A percentile compares a stretch with the other conserved stretches of the same genome.
phyloP scores from a whole-genome alignment of 2,797 vertebrate species.

The Thunnus albacares region DNA sequence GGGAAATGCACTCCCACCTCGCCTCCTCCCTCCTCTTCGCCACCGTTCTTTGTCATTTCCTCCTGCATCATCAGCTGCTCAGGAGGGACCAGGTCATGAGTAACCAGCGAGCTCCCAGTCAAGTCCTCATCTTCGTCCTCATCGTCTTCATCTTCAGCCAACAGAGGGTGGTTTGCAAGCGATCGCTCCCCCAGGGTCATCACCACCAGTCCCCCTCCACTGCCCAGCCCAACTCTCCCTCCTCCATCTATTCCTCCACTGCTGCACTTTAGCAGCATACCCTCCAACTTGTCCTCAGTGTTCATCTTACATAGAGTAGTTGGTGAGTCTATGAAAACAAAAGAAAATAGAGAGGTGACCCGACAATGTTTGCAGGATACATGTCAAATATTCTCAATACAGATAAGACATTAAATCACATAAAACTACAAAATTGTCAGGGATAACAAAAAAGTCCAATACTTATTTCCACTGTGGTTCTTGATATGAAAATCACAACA shows the following conservation, averaged over 20 bases:
- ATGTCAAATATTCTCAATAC: too few species aligned
- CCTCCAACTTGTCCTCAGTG: slow-evolving; percentile 97
- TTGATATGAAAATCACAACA: background rate
- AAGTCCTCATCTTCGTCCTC: slow-evolving; percentile 90
- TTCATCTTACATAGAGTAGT: slow-evolving; percentile 91
- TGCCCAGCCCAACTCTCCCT: slow-evolving; percentile 77
- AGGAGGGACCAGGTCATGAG: slow-evolving; percentile 95
- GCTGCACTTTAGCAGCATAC: slow-evolving; percentile 97
- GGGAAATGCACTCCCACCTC: slow-evolving; percentile 91
- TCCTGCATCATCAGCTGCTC: slow-evolving; percentile 99
- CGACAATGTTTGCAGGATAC: background rate
- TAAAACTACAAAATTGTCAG: background rate
- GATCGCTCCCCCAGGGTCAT: slow-evolving; percentile 93
- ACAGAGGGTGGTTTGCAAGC: slow-evolving; percentile 92
- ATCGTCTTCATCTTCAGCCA: slow-evolving; percentile 91
- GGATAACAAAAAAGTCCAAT: background rate
- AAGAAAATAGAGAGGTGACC: background rate
- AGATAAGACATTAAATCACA: background rate
- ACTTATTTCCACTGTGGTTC: background rate
- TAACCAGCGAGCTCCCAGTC: slow-evolving; percentile 90
- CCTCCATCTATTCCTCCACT: slow-evolving; percentile 86
- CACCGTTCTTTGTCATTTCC: slow-evolving; percentile 93
- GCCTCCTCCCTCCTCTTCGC: slow-evolving; percentile 82
- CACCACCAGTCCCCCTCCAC: slow-evolving; percentile 84
- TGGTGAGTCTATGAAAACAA: slow-evolving; percentile 47